phyloP scores from a whole-genome alignment of 2,113 vertebrate genomes.

The Melanocharis versteri region DNA sequence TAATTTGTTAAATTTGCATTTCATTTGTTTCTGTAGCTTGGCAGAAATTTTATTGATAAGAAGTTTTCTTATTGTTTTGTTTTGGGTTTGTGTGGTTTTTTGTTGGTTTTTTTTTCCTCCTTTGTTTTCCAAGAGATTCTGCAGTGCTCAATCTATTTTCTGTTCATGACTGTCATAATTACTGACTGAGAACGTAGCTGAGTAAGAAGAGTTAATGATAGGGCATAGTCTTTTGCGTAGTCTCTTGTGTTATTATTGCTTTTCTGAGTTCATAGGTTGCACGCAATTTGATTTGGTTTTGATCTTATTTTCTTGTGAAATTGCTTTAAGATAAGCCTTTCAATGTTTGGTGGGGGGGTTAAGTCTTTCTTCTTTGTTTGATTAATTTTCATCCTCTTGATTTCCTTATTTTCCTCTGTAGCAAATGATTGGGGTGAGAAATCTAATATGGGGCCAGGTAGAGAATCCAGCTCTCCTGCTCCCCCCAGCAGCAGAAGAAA shows the following conservation, averaged over 20 bases:
- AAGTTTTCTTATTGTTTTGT: background rate
- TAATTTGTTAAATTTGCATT: conserved; percentile 72
- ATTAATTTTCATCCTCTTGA: conserved; percentile 36
- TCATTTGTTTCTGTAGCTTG: conserved; percentile 48
- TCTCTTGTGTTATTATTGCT: conserved; percentile 35
- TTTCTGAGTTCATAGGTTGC: background rate
- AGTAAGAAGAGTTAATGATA: conserved; percentile 38
- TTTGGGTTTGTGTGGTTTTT: background rate
- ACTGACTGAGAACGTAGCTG: conserved; percentile 6
- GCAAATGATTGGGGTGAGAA: background rate
- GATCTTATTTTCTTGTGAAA: conserved; percentile 46
- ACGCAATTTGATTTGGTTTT: conserved; percentile 30
- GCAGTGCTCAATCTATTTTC: conserved; percentile 45
- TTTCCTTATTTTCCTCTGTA: background rate
- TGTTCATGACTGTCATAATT: conserved; percentile 14
- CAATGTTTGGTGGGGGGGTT: background rate
- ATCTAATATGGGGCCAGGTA: background rate
- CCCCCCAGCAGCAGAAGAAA: conserved; percentile 51
- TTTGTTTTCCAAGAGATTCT: conserved; percentile 32
- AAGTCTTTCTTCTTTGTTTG: conserved; percentile 47
- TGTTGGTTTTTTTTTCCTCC: background rate
- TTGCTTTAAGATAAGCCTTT: conserved; percentile 21
- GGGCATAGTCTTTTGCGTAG: background rate
- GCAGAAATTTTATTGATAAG: conserved; percentile 65
- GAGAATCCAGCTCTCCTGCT: conserved; percentile 21